A percentile compares a stretch with the other conserved stretches of the same genome.
Conservation (phyloP, 2,797 vertebrate species). For the Labroides dimidiatus region DNA sequence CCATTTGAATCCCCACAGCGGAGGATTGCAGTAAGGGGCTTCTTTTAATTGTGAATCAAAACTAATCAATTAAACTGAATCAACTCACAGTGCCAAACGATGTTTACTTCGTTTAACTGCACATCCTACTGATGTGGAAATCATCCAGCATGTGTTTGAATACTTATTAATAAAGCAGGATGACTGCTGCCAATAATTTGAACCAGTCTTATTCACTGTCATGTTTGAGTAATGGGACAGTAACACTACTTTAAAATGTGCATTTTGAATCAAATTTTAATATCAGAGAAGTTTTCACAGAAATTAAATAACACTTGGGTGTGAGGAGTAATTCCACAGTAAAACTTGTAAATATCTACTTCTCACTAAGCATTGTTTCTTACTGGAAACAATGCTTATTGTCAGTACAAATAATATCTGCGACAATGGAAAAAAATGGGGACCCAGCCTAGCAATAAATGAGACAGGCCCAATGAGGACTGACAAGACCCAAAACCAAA, state of each 20-base stretch:
- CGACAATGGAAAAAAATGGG: background rate
- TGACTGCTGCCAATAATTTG: slow-evolving; percentile 10
- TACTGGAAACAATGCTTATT: slow-evolving; percentile 2
- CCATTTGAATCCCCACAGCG: slow-evolving; percentile 59
- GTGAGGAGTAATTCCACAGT: slow-evolving; percentile 10
- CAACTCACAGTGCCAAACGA: slow-evolving; percentile 50
- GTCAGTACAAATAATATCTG: background rate
- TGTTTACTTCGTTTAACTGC: slow-evolving; percentile 44
- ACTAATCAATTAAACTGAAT: slow-evolving; percentile 65
- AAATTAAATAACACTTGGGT: background rate
- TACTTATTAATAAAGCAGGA: slow-evolving; percentile 18
- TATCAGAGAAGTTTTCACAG: slow-evolving; percentile 5
- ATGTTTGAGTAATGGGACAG: slow-evolving; percentile 34
- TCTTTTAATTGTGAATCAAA: slow-evolving; percentile 60
- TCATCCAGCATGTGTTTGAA: slow-evolving; percentile 35
- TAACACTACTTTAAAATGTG: slow-evolving; percentile 32
- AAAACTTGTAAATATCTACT: background rate
- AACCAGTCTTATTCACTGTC: slow-evolving; percentile 39
- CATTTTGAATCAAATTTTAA: slow-evolving; percentile 37
- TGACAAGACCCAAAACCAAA: background rate
- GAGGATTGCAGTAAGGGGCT: slow-evolving; percentile 56
- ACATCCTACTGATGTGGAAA: slow-evolving; percentile 34
- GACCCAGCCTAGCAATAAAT: slow-evolving; percentile 2
- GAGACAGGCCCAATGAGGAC: background rate
- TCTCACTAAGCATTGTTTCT: background rate